Conservation (phyloP, 2,113 vertebrate species). For the Apistogramma diplotaenia region DNA sequence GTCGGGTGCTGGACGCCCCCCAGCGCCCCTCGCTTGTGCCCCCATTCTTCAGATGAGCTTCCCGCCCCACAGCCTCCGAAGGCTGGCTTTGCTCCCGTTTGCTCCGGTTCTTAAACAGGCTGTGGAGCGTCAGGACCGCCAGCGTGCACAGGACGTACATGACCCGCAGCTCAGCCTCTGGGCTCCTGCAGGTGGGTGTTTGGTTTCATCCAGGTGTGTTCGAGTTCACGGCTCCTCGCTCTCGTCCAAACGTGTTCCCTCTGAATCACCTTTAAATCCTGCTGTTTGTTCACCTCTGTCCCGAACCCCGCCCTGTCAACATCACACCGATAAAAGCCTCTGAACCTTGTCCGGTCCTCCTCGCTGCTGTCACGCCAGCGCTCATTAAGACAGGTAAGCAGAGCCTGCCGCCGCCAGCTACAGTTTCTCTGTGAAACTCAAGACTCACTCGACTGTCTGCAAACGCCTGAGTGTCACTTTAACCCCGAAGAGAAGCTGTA, state of each 20-base stretch:
- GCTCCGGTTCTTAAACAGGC: constrained; percentile 56
- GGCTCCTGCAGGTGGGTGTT: not conserved
- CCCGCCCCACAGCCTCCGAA: not conserved
- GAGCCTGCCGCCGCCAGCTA: not conserved
- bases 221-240: not conserved
- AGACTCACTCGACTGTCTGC: not conserved
- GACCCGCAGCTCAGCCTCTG: not conserved
- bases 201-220: not conserved
- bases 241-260: not conserved
- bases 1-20: not conserved
- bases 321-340: constrained; percentile 26
- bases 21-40: fast-evolving
- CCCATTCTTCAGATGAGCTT: not conserved
- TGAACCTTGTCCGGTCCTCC: constrained; percentile 44
- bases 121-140: constrained; percentile 64
- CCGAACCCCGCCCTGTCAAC: not conserved
- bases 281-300: constrained; percentile 6
- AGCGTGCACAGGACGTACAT: constrained; percentile 76
- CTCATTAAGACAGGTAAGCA: constrained; percentile 16
- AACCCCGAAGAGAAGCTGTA: not conserved
- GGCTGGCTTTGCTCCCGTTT: not conserved
- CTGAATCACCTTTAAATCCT: not conserved
- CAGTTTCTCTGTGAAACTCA: constrained; percentile 8
- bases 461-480: not conserved
- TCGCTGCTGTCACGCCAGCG: not conserved